Evolutionary conservation across 2,888 invertebrate genomes (phyloP).

Genomic region (Eristalis pertinax): DNA sequence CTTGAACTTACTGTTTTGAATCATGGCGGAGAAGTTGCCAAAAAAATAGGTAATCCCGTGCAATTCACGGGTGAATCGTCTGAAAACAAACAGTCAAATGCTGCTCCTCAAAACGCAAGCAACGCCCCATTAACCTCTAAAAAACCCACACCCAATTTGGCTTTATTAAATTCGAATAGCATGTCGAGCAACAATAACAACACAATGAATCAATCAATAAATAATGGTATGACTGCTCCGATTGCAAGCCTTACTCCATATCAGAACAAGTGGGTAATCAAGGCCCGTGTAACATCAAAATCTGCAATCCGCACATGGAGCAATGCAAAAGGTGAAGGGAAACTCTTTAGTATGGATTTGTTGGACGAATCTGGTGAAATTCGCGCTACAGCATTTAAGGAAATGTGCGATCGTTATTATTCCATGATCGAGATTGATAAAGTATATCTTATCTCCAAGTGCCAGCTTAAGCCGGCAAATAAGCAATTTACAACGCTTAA

Average conservation of each 20-base stretch:
- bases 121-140: neutral
- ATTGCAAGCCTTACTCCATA: constrained; percentile 95
- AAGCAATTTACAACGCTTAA: constrained; percentile 91
- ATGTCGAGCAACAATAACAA: constrained; percentile 73
- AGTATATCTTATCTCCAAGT: constrained; percentile 93
- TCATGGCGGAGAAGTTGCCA: constrained; percentile 87
- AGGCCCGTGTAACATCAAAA: constrained; percentile 93
- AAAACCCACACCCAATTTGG: constrained; percentile 50
- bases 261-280: constrained; percentile 97
- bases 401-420: constrained; percentile 93
- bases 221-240: constrained; percentile 82
- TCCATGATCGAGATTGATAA: constrained; percentile 93
- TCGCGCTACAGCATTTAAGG: constrained; percentile 93
- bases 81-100: constrained; percentile 71
- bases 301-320: constrained; percentile 92
- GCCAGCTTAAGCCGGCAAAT: constrained; percentile 95
- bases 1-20: constrained; percentile 89
- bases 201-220: constrained; percentile 78
- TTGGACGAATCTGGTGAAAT: constrained; percentile 97
- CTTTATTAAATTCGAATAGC: constrained; percentile 4
- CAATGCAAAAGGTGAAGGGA: constrained; percentile 96
- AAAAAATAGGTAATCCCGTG: constrained; percentile 91
- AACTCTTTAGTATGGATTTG: constrained; percentile 95
- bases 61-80: constrained; percentile 83
- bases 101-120: neutral